phyloP scores from a whole-genome alignment of 2,113 vertebrate genomes.

The Clupea harengus region DNA sequence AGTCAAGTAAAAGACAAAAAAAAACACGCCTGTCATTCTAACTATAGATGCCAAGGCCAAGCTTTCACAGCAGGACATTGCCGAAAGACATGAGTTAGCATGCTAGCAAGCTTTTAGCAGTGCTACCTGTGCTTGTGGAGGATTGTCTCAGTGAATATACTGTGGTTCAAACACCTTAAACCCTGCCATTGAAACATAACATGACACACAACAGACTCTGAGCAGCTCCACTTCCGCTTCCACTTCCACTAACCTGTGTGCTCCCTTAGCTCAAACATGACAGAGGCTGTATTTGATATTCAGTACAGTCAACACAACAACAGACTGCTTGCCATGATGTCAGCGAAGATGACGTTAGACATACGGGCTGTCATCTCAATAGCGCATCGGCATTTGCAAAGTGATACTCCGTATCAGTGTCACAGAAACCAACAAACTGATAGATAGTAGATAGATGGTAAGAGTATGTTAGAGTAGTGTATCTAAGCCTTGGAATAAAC shows the following conservation, averaged over 20 bases:
- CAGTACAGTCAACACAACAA: background rate
- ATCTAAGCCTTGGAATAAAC: too few relatives aligned
- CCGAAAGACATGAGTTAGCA: background rate
- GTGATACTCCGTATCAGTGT: background rate
- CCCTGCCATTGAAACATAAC: background rate
- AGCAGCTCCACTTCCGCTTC: too few relatives aligned
- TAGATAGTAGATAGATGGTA: background rate
- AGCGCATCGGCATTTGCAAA: background rate
- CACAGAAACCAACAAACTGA: background rate
- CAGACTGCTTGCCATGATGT: background rate
- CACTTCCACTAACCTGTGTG: too few relatives aligned
- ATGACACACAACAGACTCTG: too few relatives aligned
- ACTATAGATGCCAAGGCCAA: background rate
- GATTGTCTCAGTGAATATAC: background rate
- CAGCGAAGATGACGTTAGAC: background rate
- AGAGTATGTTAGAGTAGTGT: too few relatives aligned
- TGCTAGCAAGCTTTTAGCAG: too few relatives aligned
- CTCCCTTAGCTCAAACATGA: too few relatives aligned
- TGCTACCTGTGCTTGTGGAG: too few relatives aligned
- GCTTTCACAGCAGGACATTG: too few relatives aligned
- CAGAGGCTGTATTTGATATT: background rate
- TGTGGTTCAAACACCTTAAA: background rate
- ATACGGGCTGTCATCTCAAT: background rate
- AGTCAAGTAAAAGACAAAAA: background rate
- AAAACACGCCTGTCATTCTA: background rate